Evolutionary conservation across 2,888 invertebrate species (phyloP), one percentile per base, ranked within the genome.

Genomic region (Trichopria drosophilae): DNA sequence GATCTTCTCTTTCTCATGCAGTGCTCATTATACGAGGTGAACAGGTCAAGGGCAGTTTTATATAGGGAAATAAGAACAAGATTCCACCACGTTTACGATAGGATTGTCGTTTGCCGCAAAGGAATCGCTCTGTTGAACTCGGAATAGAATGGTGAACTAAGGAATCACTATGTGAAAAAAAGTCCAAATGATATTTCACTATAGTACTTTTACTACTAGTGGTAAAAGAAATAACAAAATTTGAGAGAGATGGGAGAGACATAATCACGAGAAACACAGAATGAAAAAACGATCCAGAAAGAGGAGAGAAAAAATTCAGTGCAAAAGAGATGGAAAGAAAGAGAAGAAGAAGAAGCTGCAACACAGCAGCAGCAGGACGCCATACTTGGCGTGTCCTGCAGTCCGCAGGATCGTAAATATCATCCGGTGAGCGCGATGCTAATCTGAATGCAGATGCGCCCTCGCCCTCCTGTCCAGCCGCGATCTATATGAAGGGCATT

Each of bases 11-110:
- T 31, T 47, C 26, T 19, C 31, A 28, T 31, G 52, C 40, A 50
- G 45, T 56, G 62, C 66, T 69, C 68, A 69, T 71, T 70, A 71
- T 69, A 61, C 69, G 63, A 65, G 71, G 68, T 67, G 62, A 65
- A 62, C 61, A 63, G 68, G 70, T 70, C 69, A 68, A 71, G 69
- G 69, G 65, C 69, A 64, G 64, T 63, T 65, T 65, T 65, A 62
- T 66, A 61, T 60, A 59, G 61, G 64, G 63, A 65, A 64, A 63
- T 63, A 66, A 56, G 63, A 57, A 57, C 59, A 53, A 48, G 36
- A 34, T 51, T 49, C 47, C 29, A 45, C 53, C 53, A 51, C 55
- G 62, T 59, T 57, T 48, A 52, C 49, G 54, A 53, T 48, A 42
- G 34, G 42, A 48, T 36, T 39, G 44, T 39, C 49, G 49, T 31